Conservation (phyloP, 2,888 invertebrate species). For the Pheosia gnoma region DNA sequence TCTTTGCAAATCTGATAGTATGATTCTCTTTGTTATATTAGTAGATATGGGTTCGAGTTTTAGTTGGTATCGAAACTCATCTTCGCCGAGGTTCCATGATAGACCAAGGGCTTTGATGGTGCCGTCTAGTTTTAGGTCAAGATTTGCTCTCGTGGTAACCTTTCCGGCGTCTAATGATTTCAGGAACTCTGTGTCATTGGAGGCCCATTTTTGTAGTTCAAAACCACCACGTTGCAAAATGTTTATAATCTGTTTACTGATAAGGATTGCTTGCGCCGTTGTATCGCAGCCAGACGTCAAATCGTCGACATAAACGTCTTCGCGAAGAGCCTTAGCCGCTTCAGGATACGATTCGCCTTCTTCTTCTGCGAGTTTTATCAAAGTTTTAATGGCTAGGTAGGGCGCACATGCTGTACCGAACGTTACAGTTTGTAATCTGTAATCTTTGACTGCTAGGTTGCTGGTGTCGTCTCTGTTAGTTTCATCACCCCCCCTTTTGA, state of each 20-base stretch:
- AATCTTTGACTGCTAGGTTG: neutral
- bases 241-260: neutral
- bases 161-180: conserved; percentile 7
- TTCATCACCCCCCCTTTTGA: too few species aligned
- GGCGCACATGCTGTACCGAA: conserved; percentile 6
- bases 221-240: conserved; percentile 3
- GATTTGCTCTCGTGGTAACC: conserved; percentile 9
- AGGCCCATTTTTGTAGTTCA: conserved; percentile 11
- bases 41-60: conserved; percentile 7
- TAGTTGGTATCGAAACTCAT: conserved; percentile 30
- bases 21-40: conserved; percentile 17
- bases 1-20: conserved; percentile 19
- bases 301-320: conserved; percentile 7
- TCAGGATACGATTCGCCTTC: neutral
- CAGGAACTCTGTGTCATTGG: conserved; percentile 5
- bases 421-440: neutral
- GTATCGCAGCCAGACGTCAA: neutral
- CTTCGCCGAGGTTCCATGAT: conserved; percentile 27
- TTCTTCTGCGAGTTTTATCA: neutral
- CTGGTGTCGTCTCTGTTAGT: neutral
- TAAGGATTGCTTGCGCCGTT: neutral
- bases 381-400: conserved; percentile 3
- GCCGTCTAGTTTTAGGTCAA: conserved; percentile 21
- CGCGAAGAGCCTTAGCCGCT: neutral
- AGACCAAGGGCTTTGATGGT: conserved; percentile 31